Base-by-base conservation (phyloP, 1,140 invertebrate species). In the Elymnias hypermnestra region DNA sequence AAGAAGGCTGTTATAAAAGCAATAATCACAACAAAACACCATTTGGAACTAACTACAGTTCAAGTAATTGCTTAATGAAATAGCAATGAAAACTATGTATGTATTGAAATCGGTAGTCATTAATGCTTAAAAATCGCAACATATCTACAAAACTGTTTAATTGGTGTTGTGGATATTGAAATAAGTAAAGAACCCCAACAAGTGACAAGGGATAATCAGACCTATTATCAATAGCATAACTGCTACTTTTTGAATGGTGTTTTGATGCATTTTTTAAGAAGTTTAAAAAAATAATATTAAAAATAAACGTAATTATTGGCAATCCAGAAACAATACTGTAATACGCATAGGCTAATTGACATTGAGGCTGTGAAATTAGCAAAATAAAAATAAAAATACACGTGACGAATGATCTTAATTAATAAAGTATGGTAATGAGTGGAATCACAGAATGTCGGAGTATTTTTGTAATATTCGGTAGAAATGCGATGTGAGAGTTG, bases 291-390 rank as follows among this genome's bases (percentile, higher is more conserved):
- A 63, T 65, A 66, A 64, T 68, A 64, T 62, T 61, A 72, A 71
- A 74, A 71, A 70, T 70, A 70, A 79, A 78, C 55, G 53, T 72
- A 75, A 77, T 73, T 79, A 82, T 85, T 85, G 78, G 78, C 77
- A 82, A 74, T 72, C 68, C 82, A 79, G 74, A 83, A 79, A 84
- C 78, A 83, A 79, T 83, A 84, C 78, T 77, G 67, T 84, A 74
- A 78, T 79, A 81, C 63, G 81, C 81, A 85, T 85, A 85, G 82
- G 82, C 82, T 85, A 85, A 85, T 83, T 82, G 65, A 82, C 71
- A 69, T 72, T 79, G 76, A 69, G 82, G 82, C 82, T 85, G 82
- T 85, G 82, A 85, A 76, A 82, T 85, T 83, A 83, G 78, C 78
- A 81, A 83, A 79, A 82, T 78, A 74, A 84, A 82, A 73, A 65